These are phyloP conservation scores for Drosophila burlai DNA, from an alignment of 1,140 invertebrate genomes.

Conservation along the genomic window DNA sequence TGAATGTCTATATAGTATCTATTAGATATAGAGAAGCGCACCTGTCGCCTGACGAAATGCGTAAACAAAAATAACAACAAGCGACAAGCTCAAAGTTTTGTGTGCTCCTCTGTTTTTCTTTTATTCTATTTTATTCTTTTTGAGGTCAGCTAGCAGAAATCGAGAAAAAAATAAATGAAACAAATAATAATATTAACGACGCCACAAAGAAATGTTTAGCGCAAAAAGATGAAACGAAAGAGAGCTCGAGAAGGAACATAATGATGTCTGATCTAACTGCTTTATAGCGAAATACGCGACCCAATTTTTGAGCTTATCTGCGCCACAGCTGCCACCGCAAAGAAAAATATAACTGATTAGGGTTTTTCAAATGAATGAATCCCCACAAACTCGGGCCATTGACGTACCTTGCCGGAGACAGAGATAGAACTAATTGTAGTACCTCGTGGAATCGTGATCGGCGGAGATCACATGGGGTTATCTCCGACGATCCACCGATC, in stretches of 20 bases:
- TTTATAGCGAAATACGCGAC: constrained; percentile 74
- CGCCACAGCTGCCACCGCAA: constrained; percentile 46
- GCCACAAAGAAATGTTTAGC: constrained; percentile 75
- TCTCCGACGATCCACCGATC: constrained; percentile 14
- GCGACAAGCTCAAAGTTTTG: constrained; percentile 69
- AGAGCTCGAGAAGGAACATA: constrained; percentile 25
- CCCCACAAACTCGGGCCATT: constrained; percentile 34
- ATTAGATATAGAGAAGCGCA: constrained; percentile 68
- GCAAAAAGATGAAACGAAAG: constrained; percentile 52
- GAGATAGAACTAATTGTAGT: constrained; percentile 35
- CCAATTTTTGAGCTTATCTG: constrained; percentile 73
- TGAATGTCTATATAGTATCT: constrained; percentile 29
- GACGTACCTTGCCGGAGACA: constrained; percentile 48
- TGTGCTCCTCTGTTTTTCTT: constrained; percentile 32
- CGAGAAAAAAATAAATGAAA: constrained; percentile 19
- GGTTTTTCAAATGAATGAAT: constrained; percentile 70
- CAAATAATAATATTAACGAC: constrained; percentile 69
- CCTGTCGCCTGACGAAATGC: constrained; percentile 74
- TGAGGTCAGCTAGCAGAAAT: constrained; percentile 69
- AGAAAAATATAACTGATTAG: constrained; percentile 53
- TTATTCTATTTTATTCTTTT: constrained; percentile 49
- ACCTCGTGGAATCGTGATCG: constrained; percentile 31
- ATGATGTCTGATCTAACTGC: constrained; percentile 60
- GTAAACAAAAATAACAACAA: constrained; percentile 79
- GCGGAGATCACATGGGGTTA: constrained; percentile 46